Base-by-base conservation (phyloP, 2,113 vertebrate genomes). In the Elgaria multicarinata region DNA sequence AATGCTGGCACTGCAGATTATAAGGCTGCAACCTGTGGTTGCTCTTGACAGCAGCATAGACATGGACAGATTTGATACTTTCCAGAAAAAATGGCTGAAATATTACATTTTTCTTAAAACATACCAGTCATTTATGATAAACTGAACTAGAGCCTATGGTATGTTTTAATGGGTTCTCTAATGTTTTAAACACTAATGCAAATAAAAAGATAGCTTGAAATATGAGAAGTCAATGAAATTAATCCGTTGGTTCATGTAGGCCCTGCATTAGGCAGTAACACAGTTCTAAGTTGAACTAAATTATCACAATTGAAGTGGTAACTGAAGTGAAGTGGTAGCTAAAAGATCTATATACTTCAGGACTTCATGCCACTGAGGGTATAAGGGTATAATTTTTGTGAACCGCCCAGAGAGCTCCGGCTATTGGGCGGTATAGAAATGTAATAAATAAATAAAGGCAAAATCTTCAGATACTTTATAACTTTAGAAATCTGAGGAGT, bases 1-100 rank as follows among this genome's bases (percentile, higher is more conserved):
- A 85, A 31, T 91, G 42, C 67, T 88, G 75, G 13, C 89, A 87
- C 44, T 90, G 75, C 36, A 92, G 28, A 76, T 84, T 55, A 64
- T 39, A 83, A 50, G 39, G 69, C 76, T 90, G 92, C 55, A 53
- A 86, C 46, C 0, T 0, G 90, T 87, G 81, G 72, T 64, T 88
- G 77, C 42, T 64, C 66, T 84, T 93, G 88, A 36, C 50, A 86
- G 3, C 64, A 95, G 6, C 4, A 88, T n/a, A 85, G 85, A 31
- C 44, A 44, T 33, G 87, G 44, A 3, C 71, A 81, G n/a, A 1
- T 5, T 31, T 78, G 50, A 50, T 24, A 62, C 75, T 83, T 80
- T 83, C 42, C 14, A 66, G 55, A 20, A 33, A 42, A 69, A 77
- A 82, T n/a, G 28, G 0, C 26, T n/a, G 55, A 39, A 1, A 1